Percentiles rank a stretch among this genome's conserved stretches.
phyloP scores from a whole-genome alignment of 2,888 invertebrate genomes.

The Capitulum mitella region DNA sequence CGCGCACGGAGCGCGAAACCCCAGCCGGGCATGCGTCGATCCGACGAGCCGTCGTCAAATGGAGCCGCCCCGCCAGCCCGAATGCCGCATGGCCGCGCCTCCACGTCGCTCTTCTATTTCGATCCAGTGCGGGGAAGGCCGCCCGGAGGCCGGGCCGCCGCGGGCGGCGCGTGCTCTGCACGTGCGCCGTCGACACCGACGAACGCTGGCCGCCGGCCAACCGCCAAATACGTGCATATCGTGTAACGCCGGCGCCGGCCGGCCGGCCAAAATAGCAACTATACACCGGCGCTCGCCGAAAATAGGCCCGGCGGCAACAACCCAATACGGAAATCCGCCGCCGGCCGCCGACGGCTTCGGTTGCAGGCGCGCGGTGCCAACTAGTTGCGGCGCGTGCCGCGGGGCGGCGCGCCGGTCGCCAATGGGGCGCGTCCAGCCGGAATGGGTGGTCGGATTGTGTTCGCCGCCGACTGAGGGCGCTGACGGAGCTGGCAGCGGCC shows the following conservation, averaged over 20 bases:
- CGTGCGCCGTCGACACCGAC: background rate
- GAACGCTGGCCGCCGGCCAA: background rate
- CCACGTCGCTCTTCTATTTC: background rate
- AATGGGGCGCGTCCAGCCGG: background rate
- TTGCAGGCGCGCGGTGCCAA: background rate
- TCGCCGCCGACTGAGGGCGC: too few relatives aligned
- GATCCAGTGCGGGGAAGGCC: background rate
- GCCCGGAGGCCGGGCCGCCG: background rate
- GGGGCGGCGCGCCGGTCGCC: background rate
- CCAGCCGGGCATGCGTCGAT: too few relatives aligned
- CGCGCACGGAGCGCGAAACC: too few relatives aligned
- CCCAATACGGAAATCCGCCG: background rate
- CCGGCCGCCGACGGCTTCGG: constrained; percentile 2
- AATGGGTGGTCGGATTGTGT: background rate
- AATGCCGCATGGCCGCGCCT: too few relatives aligned
- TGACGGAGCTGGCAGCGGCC: too few relatives aligned
- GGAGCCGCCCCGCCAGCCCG: too few relatives aligned
- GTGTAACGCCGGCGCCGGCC: background rate
- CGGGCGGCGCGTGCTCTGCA: background rate
- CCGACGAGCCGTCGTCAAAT: too few relatives aligned
- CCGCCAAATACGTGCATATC: constrained; percentile 11
- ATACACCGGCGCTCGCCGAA: background rate
- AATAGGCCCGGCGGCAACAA: background rate
- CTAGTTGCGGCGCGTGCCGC: background rate
- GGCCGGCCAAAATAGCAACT: background rate